Percentiles rank a stretch among this genome's conserved stretches.
phyloP scores from a whole-genome alignment of 2,797 vertebrate genomes.

The Myotis planiceps region DNA sequence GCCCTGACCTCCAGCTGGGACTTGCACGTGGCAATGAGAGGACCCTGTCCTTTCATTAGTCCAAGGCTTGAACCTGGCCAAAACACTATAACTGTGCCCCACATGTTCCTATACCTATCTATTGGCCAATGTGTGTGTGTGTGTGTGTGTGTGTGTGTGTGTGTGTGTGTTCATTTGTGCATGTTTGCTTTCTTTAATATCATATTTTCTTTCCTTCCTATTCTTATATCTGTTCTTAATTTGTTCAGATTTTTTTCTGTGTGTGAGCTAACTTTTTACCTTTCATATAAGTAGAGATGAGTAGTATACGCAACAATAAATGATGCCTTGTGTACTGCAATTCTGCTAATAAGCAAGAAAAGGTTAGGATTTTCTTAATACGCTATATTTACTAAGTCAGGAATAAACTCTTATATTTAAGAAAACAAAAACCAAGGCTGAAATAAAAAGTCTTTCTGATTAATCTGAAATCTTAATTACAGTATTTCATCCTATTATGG shows the following conservation, averaged over 20 bases:
- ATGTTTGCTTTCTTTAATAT: neutral
- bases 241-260: neutral
- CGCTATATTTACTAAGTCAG: neutral
- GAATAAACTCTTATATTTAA: constrained; percentile 20
- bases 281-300: neutral
- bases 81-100: too few species aligned
- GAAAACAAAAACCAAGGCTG: neutral
- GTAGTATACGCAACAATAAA: neutral
- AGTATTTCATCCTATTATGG: neutral
- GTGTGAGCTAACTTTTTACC: neutral
- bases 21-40: too few species aligned
- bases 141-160: neutral
- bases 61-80: too few species aligned
- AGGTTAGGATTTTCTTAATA: neutral
- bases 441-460: neutral
- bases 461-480: constrained; percentile 6
- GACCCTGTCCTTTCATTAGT: too few species aligned
- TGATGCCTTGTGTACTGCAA: neutral
- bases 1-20: too few species aligned
- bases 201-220: neutral
- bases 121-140: neutral
- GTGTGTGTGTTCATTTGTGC: neutral
- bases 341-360: constrained; percentile 43
- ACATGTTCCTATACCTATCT: neutral
- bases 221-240: neutral